phyloP scores from a whole-genome alignment of 1,140 invertebrate genomes.

The Cecropterus lyciades region DNA sequence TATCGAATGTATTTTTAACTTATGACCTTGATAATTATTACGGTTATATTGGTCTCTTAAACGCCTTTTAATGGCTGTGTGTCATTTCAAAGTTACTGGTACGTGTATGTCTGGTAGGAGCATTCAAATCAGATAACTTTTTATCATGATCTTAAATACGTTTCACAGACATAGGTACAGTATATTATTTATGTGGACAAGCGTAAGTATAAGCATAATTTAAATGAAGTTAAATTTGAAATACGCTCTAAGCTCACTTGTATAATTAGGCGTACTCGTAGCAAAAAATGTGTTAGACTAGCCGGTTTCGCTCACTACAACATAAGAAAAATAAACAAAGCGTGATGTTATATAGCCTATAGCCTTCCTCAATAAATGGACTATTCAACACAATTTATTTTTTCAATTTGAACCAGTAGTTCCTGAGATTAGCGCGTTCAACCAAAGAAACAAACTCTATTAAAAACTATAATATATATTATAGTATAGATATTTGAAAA shows the following conservation, averaged over 20 bases:
- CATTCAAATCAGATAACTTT: slow-evolving; percentile 20
- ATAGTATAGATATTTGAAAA: too few relatives aligned
- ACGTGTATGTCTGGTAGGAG: slow-evolving; percentile 8
- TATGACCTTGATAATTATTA: slow-evolving; percentile 9
- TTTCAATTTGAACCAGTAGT: too few relatives aligned
- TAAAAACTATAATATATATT: too few relatives aligned
- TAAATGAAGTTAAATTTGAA: not conserved
- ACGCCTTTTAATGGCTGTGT: slow-evolving; percentile 23
- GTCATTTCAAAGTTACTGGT: slow-evolving; percentile 22
- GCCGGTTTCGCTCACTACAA: too few relatives aligned
- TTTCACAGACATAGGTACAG: slow-evolving; percentile 1
- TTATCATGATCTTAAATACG: slow-evolving; percentile 15
- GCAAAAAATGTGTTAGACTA: too few relatives aligned
- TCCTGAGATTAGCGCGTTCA: too few relatives aligned
- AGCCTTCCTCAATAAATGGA: too few relatives aligned
- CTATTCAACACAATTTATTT: too few relatives aligned
- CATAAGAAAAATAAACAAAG: too few relatives aligned
- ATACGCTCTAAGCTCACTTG: not conserved
- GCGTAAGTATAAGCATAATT: not conserved
- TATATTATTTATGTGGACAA: not conserved
- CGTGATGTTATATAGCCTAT: too few relatives aligned
- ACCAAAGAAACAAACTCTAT: too few relatives aligned
- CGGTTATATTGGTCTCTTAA: slow-evolving; percentile 14
- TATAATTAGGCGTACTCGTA: not conserved
- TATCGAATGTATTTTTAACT: slow-evolving; percentile 5